phyloP scores from a whole-genome alignment of 2,888 invertebrate species.

The Scaptodrosophila latifasciaeformis region DNA sequence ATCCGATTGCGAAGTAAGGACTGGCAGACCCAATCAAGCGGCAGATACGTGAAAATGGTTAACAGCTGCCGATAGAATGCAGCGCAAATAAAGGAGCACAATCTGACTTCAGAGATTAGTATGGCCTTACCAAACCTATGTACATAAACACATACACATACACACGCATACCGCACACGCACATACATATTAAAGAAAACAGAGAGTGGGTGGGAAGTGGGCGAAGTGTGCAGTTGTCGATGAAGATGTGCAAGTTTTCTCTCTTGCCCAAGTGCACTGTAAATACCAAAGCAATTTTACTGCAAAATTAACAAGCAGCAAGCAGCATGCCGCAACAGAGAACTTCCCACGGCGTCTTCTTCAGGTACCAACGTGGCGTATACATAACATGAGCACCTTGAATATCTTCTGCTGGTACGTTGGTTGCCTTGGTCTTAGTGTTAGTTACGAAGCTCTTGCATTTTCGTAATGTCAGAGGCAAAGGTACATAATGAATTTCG shows the following conservation, averaged over 20 bases:
- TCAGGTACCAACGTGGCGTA: too few relatives aligned
- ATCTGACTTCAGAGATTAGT: too few relatives aligned
- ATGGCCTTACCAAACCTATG: too few relatives aligned
- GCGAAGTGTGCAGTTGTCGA: neutral
- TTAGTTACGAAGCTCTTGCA: constrained; percentile 34
- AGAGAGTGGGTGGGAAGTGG: neutral
- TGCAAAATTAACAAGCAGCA: constrained; percentile 67
- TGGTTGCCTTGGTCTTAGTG: constrained; percentile 15
- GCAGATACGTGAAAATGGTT: constrained; percentile 57
- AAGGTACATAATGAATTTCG: constrained; percentile 53
- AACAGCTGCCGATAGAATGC: constrained; percentile 64
- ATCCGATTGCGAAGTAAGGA: neutral
- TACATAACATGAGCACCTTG: too few relatives aligned
- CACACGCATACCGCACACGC: too few relatives aligned
- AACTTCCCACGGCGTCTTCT: constrained; percentile 3
- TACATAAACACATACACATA: too few relatives aligned
- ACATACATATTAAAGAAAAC: neutral
- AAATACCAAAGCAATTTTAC: constrained; percentile 66
- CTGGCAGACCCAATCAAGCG: constrained; percentile 16
- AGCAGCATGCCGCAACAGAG: constrained; percentile 55
- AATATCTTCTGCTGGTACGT: constrained; percentile 14
- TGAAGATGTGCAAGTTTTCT: too few relatives aligned
- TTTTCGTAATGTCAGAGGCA: constrained; percentile 25
- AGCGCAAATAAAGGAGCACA: constrained; percentile 38
- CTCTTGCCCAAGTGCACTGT: constrained; percentile 63